These are phyloP conservation scores for Dendronephthya gigantea DNA, from an alignment of 64 coral and sea anemone species.

Conservation along the genomic window DNA sequence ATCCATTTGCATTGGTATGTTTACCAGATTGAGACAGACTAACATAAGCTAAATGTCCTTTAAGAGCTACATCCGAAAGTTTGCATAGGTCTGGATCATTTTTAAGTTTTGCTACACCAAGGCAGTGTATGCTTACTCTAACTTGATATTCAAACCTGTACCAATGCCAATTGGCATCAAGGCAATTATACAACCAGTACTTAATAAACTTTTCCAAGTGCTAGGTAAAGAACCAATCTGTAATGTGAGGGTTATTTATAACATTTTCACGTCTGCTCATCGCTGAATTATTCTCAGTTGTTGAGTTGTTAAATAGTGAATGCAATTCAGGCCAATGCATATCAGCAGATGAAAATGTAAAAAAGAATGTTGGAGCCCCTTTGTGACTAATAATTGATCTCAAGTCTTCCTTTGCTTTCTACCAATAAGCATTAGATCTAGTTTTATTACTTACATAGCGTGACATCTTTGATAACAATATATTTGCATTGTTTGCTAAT, in stretches of 20 bases:
- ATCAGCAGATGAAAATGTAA: background rate
- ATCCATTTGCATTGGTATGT: background rate
- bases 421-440: background rate
- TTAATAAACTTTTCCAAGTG: background rate
- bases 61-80: conserved; percentile 16
- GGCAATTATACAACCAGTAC: background rate
- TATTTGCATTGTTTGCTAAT: conserved; percentile 11
- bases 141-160: background rate
- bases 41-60: conserved; percentile 25
- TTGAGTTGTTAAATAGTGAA: background rate
- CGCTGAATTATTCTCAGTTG: background rate
- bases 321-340: no score
- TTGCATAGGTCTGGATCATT: conserved; percentile 20
- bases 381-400: background rate
- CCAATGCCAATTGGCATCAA: conserved; percentile 4
- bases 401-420: background rate
- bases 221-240: background rate
- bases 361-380: background rate
- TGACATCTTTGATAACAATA: background rate
- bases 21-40: background rate
- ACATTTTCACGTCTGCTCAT: background rate
- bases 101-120: background rate
- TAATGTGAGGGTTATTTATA: background rate
- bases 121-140: no score
- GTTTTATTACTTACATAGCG: background rate